A percentile compares a stretch with the other conserved stretches of the same genome.
Evolutionary conservation across 2,888 invertebrate species (phyloP).

Genomic region (Osmoderma eremita): DNA sequence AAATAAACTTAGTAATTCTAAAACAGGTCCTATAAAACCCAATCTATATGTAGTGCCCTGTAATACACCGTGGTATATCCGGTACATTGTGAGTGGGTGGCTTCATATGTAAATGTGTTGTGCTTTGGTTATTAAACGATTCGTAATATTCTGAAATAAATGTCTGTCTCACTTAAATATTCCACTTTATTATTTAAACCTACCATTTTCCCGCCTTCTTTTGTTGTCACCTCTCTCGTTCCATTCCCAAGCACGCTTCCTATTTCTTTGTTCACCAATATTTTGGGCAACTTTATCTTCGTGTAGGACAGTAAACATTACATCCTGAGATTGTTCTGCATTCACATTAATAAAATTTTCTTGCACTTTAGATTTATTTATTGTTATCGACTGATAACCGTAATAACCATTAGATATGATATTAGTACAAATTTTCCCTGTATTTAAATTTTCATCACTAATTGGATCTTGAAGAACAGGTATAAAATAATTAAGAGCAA

Average conservation of each 20-base stretch:
- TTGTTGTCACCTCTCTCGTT: conserved; percentile 50
- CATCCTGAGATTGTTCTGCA: conserved; percentile 39
- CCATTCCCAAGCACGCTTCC: conserved; percentile 46
- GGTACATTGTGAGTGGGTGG: conserved; percentile 64
- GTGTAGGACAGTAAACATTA: conserved; percentile 33
- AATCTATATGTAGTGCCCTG: conserved; percentile 71
- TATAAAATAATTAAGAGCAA: conserved; percentile 47
- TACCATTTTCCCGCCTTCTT: conserved; percentile 58
- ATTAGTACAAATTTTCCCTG: conserved; percentile 61
- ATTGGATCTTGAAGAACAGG: conserved; percentile 47
- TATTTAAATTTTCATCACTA: conserved; percentile 44
- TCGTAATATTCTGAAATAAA: too few species aligned
- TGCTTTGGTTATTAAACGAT: not conserved
- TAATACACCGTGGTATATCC: conserved; percentile 72
- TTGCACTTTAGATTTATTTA: conserved; percentile 26
- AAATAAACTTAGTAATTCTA: too few species aligned
- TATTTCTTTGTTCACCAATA: conserved; percentile 41
- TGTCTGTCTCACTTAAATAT: too few species aligned
- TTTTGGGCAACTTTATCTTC: conserved; percentile 31
- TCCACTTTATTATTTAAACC: conserved; percentile 42
- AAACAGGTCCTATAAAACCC: too few species aligned
- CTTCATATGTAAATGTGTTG: conserved; percentile 49
- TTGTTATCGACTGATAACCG: conserved; percentile 64
- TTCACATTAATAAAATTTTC: conserved; percentile 42
- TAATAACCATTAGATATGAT: conserved; percentile 68